Evolutionary conservation across 2,888 invertebrate genomes (phyloP), one percentile per base, ranked within the genome.

Genomic region (Macrophya annulata): DNA sequence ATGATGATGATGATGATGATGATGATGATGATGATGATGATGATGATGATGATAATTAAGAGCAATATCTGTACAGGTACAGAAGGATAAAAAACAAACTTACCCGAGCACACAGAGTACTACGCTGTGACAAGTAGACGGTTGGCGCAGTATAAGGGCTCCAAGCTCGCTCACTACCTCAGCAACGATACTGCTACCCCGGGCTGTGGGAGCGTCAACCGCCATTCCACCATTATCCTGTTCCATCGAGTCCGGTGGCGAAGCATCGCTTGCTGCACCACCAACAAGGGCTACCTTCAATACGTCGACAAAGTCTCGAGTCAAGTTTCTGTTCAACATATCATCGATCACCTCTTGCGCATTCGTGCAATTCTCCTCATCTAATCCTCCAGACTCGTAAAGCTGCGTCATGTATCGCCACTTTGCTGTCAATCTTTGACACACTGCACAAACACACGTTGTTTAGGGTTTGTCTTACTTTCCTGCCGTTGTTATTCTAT

Each of bases 261-360:
- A 87, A 62, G 95, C 94, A 65, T 95, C 95, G 86, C 94, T 95
- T 88, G 93, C 93, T 87, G 94, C 94, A 48, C 97, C 97, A 51
- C 97, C 97, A 40, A 97, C 96, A 5, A 98, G 93, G 1, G 96
- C 96, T 43, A 96, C 96, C 94, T 96, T 96, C 40, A 98, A 93
- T 1, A 98, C 95, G 89, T 98, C 98, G 43, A 99, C 94, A 91
- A 98, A 98, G 93, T 99, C 99, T 86, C 98, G 95, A 0, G 98
- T 98, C 85, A 98, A 94, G 85, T 97, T 97, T 85, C 98, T 95
- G 86, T 98, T 97, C 79, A 99, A 94, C 94, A 98, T 97, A 90
- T 98, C 98, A 90, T 98, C 97, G 1, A 98, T 94, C 1, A 98
- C 97, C 92, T 98, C 98, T 92, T 97, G 97, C 1, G 97, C 96